Percentiles rank a stretch among this genome's conserved stretches.
Evolutionary conservation across 2,113 vertebrate species (phyloP).

Genomic region (Bos indicus): DNA sequence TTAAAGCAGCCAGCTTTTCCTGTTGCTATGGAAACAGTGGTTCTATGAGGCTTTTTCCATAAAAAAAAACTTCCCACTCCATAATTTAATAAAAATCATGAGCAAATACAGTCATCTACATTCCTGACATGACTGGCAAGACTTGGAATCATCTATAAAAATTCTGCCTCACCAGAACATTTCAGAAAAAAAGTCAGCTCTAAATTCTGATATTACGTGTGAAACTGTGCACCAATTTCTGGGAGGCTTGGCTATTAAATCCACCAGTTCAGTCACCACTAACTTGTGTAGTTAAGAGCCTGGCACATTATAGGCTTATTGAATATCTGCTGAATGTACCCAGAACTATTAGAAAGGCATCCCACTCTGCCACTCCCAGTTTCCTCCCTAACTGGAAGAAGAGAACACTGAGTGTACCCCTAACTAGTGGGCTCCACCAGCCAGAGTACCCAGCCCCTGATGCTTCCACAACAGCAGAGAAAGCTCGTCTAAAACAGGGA

Average conservation of each 20-base stretch:
- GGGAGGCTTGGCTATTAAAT: not conserved
- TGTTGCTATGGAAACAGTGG: conserved; percentile 79
- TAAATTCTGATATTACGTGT: not conserved
- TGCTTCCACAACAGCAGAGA: not conserved
- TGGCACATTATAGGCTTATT: not conserved
- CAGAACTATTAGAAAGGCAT: not conserved
- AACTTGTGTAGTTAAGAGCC: not conserved
- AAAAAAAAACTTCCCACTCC: not conserved
- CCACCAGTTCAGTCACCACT: not conserved
- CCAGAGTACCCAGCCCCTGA: not conserved
- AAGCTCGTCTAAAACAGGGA: not conserved
- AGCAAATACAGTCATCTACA: not conserved
- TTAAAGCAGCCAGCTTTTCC: conserved; percentile 66
- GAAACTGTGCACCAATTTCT: not conserved
- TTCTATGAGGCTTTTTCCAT: conserved; percentile 62
- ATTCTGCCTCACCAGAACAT: not conserved
- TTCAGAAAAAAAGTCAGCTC: not conserved
- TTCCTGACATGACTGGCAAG: not conserved
- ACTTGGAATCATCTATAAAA: not conserved
- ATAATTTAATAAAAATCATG: conserved; percentile 1
- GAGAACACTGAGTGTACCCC: not conserved
- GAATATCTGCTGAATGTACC: not conserved
- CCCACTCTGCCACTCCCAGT: not conserved
- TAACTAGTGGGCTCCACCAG: not conserved
- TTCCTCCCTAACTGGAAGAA: not conserved